Evolutionary conservation across 2,888 invertebrate genomes (phyloP).

Genomic region (Hipparchia sbordonii): DNA sequence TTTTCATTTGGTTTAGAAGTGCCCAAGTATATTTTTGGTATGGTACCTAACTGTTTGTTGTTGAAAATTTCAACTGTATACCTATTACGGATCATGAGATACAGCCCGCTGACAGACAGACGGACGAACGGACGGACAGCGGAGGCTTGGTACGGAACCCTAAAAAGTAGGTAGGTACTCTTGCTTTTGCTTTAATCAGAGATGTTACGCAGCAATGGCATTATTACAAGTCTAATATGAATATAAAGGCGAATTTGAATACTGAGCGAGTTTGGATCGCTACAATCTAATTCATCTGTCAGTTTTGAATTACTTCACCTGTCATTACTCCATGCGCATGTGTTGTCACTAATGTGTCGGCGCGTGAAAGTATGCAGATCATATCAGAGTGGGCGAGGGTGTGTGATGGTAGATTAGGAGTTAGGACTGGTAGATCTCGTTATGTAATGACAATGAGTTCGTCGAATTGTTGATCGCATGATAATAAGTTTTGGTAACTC

Average conservation of each 20-base stretch:
- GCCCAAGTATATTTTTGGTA: neutral
- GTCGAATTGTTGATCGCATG: constrained; percentile 10
- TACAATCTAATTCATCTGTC: constrained; percentile 15
- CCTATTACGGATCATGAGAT: no score
- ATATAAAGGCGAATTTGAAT: constrained; percentile 13
- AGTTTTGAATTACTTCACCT: constrained; percentile 26
- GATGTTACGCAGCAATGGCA: neutral
- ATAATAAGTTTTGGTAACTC: neutral
- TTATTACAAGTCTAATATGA: neutral
- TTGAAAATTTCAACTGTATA: no score
- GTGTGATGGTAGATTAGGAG: constrained; percentile 43
- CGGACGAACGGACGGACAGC: no score
- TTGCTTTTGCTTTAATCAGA: neutral
- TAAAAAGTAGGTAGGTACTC: neutral
- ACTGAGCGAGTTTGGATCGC: neutral
- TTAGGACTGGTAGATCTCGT: constrained; percentile 29
- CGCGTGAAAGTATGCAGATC: constrained; percentile 64
- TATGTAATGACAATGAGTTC: constrained; percentile 32
- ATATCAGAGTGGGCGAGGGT: constrained; percentile 61
- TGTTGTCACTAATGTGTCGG: constrained; percentile 47
- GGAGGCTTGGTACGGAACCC: no score
- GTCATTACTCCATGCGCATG: constrained; percentile 35
- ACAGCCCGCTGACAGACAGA: no score
- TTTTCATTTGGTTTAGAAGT: no score
- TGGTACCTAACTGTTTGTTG: no score